Base-by-base conservation (phyloP, 2,888 invertebrate species). In the Trichopria drosophilae region DNA sequence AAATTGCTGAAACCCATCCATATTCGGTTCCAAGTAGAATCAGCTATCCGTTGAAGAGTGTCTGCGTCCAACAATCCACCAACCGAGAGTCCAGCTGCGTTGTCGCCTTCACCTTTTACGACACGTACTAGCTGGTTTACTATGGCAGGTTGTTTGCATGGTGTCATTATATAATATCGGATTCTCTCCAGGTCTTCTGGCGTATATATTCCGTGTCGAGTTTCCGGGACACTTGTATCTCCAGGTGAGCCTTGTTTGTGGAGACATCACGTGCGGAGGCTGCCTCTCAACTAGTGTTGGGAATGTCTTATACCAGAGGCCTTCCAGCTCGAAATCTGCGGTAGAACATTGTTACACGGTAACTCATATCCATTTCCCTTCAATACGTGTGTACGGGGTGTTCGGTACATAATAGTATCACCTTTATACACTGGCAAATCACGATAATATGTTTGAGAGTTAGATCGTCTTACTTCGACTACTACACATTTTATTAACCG, bases 361-460 rank as follows among this genome's bases (percentile, higher is more conserved):
- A 53, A 15, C 35, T 52, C 39, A 16, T 51, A 52, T 0, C 50
- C 58, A 3, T 36, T 20, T 2, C 34, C 34, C 7, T 48, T 50
- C 1, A 64, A 13, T 1, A 63, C 50, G 7, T 55, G 51, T 0
- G 56, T 57, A 4, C 57, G 34, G 0, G 61, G 59, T 6, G 57
- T 15, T 37, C 62, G 45, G 20, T 57, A 64, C 6, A 34, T 44
- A 1, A 56, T 50, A 12, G 46, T 15, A 24, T 60, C 63, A 6
- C 42, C 32, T n/a, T n/a, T n/a, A n/a, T n/a, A n/a, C n/a, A n/a
- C n/a, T n/a, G n/a, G n/a, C n/a, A n/a, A n/a, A n/a, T n/a, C n/a
- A n/a, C n/a, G n/a, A n/a, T n/a, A n/a, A n/a, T n/a, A n/a, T n/a
- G n/a, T n/a, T n/a, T n/a, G n/a, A n/a, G n/a, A n/a, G n/a, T n/a